Base-by-base conservation (phyloP, 2,888 invertebrate species). In the Dryobota labecula region DNA sequence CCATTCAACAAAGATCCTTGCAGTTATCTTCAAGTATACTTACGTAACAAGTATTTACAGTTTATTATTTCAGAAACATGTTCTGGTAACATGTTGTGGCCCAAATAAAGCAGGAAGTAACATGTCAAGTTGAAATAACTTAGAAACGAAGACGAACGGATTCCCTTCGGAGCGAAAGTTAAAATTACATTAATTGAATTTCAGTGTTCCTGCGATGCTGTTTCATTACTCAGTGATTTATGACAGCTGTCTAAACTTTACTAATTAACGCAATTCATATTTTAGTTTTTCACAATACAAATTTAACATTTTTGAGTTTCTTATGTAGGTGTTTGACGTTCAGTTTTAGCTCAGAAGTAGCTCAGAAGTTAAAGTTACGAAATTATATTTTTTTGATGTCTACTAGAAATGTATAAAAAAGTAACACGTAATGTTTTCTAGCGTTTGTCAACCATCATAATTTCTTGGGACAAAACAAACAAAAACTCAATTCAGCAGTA, bases 241-340 rank as follows among this genome's bases (percentile, higher is more conserved):
- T 90, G 89, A 89, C 88, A 86, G 84, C 86, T 87, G 88, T 83
- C 87, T 80, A 41, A 89, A 90, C 86, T 90, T 90, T 79, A 69
- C 80, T 85, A 89, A 89, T 90, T 89, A 88, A 84, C 65, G 82
- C 85, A 83, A 88, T 87, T 87, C 83, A 83, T 84, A 79, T 84
- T 84, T 87, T 84, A 86, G 85, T 89, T 89, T 87, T 83, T 76
- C 67, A 78, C 61, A 80, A 80, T 78, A 76, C 65, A 60, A 77
- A 78, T 82, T 71, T 64, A 65, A 67, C n/a, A 72, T 73, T 68
- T 75, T 66, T 45, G 30, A 58, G 38, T 70, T 80, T 71, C 56
- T 73, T 74, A n/a, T 54, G 61, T 66, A 36, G 49, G 27, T 68
- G 56, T 69, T 64, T 64, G 38, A 13, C 36, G n/a, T 36, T 36